These are phyloP conservation scores for Acanthiza pusilla DNA, from an alignment of 2,797 vertebrate genomes.

Conservation along the genomic window DNA sequence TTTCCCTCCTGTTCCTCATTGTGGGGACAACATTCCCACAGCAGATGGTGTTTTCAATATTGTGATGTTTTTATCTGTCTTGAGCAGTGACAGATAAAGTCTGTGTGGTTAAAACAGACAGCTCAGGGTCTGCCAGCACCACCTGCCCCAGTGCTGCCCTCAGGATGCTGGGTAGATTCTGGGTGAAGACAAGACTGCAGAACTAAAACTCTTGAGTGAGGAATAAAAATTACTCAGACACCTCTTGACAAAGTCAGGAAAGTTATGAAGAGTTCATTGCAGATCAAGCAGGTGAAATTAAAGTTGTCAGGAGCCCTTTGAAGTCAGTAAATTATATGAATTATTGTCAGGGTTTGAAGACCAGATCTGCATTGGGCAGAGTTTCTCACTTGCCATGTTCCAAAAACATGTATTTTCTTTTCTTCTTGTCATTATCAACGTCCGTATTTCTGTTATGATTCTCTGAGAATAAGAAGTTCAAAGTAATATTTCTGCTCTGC, in stretches of 20 bases:
- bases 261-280: not conserved
- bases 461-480: not conserved
- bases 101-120: not conserved
- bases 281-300: not conserved
- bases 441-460: slow-evolving; percentile 38
- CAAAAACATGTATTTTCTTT: slow-evolving; percentile 44
- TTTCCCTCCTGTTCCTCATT: not conserved
- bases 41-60: not conserved
- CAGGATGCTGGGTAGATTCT: not conserved
- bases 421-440: slow-evolving; percentile 24
- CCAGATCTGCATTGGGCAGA: not conserved
- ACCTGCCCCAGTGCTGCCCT: not conserved
- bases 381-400: not conserved
- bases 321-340: not conserved
- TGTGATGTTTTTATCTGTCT: not conserved
- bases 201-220: not conserved
- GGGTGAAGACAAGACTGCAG: not conserved
- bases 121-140: not conserved
- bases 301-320: not conserved
- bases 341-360: not conserved
- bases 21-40: not conserved
- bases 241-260: not conserved
- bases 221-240: not conserved
- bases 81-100: not conserved
- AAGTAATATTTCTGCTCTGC: not conserved